These are phyloP conservation scores for Pseudonaja textilis DNA, from an alignment of 2,113 vertebrate genomes.

Conservation along the genomic window DNA sequence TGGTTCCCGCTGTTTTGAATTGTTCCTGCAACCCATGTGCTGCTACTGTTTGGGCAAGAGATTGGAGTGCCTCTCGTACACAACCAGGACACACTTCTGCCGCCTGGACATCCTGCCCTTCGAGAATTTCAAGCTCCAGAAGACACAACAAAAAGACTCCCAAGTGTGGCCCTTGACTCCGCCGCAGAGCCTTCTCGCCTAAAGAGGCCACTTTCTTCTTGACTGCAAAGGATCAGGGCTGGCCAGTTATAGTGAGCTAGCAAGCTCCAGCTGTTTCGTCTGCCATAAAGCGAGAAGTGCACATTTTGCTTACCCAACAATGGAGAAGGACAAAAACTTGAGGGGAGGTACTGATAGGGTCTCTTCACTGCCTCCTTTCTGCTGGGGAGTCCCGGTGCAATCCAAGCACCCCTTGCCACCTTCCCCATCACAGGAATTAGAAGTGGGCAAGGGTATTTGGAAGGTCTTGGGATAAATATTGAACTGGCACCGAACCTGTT, in stretches of 20 bases:
- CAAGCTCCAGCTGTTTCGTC: not conserved
- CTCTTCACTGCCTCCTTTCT: not conserved
- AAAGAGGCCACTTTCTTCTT: not conserved
- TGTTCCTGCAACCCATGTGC: not conserved
- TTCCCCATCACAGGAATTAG: not conserved
- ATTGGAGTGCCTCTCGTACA: not conserved
- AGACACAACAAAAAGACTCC: not conserved
- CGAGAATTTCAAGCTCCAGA: not conserved
- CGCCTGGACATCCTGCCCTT: not conserved
- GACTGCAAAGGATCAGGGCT: not conserved
- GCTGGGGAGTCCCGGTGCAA: not conserved
- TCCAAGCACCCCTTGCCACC: not conserved
- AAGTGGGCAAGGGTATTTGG: not conserved
- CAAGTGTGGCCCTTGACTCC: not conserved
- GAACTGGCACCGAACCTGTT: slow-evolving; percentile 38
- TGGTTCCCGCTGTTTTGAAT: not conserved
- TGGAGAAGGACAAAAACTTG: not conserved
- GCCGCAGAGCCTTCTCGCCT: not conserved
- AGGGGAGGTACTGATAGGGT: not conserved
- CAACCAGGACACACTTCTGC: not conserved
- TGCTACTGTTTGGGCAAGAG: not conserved
- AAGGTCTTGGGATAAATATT: slow-evolving; percentile 11
- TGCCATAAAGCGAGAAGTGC: not conserved
- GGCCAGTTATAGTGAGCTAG: not conserved
- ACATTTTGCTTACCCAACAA: no score